Evolutionary conservation across 2,797 vertebrate species (phyloP).

Genomic region (Momotus momota): DNA sequence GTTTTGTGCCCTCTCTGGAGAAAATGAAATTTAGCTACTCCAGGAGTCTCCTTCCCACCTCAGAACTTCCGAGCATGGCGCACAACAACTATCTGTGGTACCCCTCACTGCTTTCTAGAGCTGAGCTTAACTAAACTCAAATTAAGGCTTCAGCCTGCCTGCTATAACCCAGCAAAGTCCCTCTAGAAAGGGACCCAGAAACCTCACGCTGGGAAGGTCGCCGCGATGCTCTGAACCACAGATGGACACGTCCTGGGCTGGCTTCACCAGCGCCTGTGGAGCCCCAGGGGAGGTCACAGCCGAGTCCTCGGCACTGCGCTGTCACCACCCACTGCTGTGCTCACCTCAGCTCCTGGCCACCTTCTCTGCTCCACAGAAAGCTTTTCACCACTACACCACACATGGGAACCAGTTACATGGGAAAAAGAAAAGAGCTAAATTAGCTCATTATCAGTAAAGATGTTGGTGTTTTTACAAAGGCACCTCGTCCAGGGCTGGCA

Average conservation of each 20-base stretch:
- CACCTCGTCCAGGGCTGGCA: neutral
- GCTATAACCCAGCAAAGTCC: neutral
- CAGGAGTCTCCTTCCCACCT: neutral
- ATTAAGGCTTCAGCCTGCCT: neutral
- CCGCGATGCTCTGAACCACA: neutral
- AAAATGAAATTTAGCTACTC: neutral
- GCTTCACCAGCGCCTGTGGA: neutral
- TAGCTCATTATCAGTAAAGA: rapidly evolving
- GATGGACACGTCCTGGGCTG: rapidly evolving
- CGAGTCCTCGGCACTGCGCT: rapidly evolving
- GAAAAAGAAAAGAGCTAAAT: neutral
- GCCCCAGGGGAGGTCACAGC: neutral
- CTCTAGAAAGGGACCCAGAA: neutral
- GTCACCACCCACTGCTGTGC: rapidly evolving
- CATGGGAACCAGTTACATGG: neutral
- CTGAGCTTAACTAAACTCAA: neutral
- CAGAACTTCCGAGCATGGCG: rapidly evolving
- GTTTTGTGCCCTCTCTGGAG: neutral
- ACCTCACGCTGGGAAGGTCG: rapidly evolving
- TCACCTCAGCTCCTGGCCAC: neutral
- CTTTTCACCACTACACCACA: neutral
- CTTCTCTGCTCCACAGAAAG: neutral
- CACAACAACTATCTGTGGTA: neutral
- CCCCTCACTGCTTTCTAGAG: neutral
- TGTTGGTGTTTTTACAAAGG: neutral